Evolutionary conservation across 2,113 vertebrate species (phyloP).

Genomic region (Chloebia gouldiae): DNA sequence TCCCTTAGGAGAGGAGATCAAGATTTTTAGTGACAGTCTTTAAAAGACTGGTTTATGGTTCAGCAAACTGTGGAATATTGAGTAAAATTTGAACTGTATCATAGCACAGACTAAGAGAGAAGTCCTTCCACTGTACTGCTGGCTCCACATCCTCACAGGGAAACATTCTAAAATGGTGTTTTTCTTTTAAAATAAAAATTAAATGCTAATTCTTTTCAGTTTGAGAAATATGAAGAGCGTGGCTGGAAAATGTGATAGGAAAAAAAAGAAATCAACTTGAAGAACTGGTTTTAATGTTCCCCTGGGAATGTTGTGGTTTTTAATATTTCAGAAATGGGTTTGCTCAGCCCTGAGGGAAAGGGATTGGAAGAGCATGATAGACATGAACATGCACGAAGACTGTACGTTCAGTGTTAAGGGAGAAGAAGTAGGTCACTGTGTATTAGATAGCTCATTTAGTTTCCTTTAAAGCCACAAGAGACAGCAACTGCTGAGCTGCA

Average conservation of each 20-base stretch:
- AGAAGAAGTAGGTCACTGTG: background rate
- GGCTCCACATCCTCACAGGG: background rate
- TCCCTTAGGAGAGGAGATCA: background rate
- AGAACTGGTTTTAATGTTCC: background rate
- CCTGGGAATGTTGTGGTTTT: background rate
- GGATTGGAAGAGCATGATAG: background rate
- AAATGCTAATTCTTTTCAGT: background rate
- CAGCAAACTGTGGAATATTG: background rate
- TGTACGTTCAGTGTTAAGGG: background rate
- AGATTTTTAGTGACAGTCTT: background rate
- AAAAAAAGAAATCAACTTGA: background rate
- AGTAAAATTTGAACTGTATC: background rate
- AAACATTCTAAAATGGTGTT: background rate
- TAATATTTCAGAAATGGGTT: constrained; percentile 15
- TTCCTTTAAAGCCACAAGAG: background rate
- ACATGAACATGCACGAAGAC: background rate
- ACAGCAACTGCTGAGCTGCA: background rate
- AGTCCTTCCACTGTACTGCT: background rate
- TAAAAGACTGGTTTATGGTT: background rate
- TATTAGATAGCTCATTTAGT: background rate
- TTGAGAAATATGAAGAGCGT: background rate
- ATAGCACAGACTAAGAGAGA: background rate
- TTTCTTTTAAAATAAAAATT: background rate
- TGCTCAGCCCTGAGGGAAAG: constrained; percentile 5
- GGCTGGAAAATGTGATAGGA: background rate